Evolutionary conservation across 2,113 vertebrate species (phyloP), one percentile per base, ranked within the genome.

Genomic region (Melanerpes aurifrons): DNA sequence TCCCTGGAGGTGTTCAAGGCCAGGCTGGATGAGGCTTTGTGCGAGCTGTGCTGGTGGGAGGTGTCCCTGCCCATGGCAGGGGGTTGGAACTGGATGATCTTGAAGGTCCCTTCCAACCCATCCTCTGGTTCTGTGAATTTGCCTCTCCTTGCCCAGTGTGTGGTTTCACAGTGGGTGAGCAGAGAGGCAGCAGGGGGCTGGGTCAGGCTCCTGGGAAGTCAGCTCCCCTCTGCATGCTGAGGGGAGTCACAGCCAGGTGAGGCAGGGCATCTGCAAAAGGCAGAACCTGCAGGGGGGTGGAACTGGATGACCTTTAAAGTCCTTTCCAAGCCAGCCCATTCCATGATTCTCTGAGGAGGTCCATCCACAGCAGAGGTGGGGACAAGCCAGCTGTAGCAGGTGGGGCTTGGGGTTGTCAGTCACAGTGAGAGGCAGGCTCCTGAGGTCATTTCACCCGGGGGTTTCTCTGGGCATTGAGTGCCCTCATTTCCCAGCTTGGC

Each of bases 361-460:
- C 10, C 54, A 11, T 3, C 5, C 4, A 24, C 15, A 20, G 12
- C 3, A 19, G 2, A 8, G 0, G 5, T 12, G 35, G 0, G 1
- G 57, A 62, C 71, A 40, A 58, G 87, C 9, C 2, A 0, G 40
- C 82, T 94, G 53, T 31, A 56, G 79, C 75, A 25, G 24, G 20
- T 1, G 12, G 40, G 1, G 5, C 45, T 73, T 45, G 21, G 6
- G 35, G 45, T n/a, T 87, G 82, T 89, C 87, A 53, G 2, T 86
- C 82, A 12, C 25, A 5, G 1, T 32, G 85, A 59, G 11, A 37
- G 93, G 31, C 28, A 24, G 75, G 68, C 59, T 59, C 59, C 53
- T 50, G 20, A 22, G 37, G 58, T 15, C 21, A 2, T 53, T 77
- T 89, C 3, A 4, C 40, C 28, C 25, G 29, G 37, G 32, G 22